Base-by-base conservation (phyloP, 2,888 invertebrate genomes). In the Taphrorychus bicolor region DNA sequence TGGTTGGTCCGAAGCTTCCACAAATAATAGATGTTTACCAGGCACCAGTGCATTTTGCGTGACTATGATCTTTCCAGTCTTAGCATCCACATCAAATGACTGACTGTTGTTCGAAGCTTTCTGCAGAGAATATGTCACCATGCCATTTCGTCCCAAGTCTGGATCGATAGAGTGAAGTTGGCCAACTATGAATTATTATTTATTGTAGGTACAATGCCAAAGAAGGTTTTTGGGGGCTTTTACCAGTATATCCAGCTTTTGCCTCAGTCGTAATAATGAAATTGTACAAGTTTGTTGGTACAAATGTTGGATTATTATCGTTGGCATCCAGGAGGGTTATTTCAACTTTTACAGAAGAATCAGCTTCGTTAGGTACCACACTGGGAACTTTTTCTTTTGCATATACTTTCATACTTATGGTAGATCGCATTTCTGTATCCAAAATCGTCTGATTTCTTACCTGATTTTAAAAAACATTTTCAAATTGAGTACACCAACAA, bases 231-330 rank as follows among this genome's bases (percentile, higher is more conserved):
- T 42, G 9, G 7, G 32, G 3, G 11, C 32, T 32, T 32, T 19
- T 59, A 66, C 69, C 70, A 19, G 52, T 17, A 45, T 89, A 87
- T 0, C 91, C 92, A 24, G 90, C 82, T 67, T 87, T 85, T 0
- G 89, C 87, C 65, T 91, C 89, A 0, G 88, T 88, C 61, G 88
- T 88, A 0, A 82, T 78, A 0, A 92, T 87, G 75, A 95, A 92
- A 76, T 93, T 91, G 75, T 94, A 95, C 3, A 94, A 84, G 80
- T 94, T 94, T 62, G 89, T 91, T 2, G 93, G 92, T 19, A 92
- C 86, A 77, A 95, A 96, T 21, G 89, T 88, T 0, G 97, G 96
- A 74, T 92, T 93, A 76, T 96, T 95, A 78, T 97, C 96, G 78
- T 97, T 97, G 14, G 95, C 93, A 78, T 97, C 96, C 0, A 93